Evolutionary conservation across 2,888 invertebrate genomes (phyloP).

Genomic region (Oasisia sp.): DNA sequence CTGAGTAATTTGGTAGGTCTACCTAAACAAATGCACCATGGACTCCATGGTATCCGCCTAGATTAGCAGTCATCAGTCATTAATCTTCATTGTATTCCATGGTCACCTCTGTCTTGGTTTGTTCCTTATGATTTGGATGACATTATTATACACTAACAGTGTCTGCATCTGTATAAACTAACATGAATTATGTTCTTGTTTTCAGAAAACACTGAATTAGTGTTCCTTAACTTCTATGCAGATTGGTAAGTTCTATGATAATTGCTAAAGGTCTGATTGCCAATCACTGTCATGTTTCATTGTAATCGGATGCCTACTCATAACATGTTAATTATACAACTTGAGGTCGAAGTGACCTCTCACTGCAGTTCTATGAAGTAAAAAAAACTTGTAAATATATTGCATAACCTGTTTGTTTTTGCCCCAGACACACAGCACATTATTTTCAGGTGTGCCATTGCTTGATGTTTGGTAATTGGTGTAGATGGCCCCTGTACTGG

Average conservation of each 20-base stretch:
- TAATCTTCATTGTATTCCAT: neutral
- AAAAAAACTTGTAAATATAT: neutral
- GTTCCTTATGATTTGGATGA: neutral
- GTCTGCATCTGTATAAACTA: neutral
- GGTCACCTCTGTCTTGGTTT: neutral
- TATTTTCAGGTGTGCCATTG: neutral
- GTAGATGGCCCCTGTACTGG: no score
- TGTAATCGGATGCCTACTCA: neutral
- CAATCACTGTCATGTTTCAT: neutral
- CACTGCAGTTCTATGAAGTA: neutral
- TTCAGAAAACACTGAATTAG: constrained; percentile 93
- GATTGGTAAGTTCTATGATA: constrained; percentile 78
- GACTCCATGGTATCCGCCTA: no score
- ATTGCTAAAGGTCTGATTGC: neutral
- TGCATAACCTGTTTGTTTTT: neutral
- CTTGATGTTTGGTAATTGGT: neutral
- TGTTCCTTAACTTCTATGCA: constrained; percentile 98
- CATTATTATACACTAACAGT: neutral
- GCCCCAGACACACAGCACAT: neutral
- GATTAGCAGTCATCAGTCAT: neutral
- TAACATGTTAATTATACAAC: neutral
- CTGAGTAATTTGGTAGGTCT: no score
- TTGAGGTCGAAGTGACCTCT: neutral
- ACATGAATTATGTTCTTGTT: constrained; percentile 55
- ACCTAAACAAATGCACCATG: no score